Base-by-base conservation (phyloP, 2,113 vertebrate genomes). In the Charina bottae region DNA sequence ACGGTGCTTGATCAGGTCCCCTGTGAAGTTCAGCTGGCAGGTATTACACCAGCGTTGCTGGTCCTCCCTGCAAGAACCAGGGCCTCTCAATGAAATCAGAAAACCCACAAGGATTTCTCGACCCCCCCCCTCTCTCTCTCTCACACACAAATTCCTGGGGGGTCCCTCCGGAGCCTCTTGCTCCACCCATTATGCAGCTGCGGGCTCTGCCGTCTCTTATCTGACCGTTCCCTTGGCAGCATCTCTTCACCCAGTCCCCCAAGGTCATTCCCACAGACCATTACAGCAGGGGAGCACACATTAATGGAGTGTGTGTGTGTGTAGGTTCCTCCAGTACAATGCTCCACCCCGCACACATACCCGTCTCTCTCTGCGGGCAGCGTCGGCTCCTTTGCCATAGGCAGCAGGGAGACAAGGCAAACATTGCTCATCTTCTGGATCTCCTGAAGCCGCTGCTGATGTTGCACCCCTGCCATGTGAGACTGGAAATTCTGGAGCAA, bases 361-460 rank as follows among this genome's bases (percentile, higher is more conserved):
- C 98, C 97, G 1, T 98, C 98, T 95, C 97, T 98, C 95, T 94
- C 95, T 37, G 96, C 95, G 92, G 97, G 94, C 90, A 94, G 96
- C 1, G 97, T 97, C 93, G 98, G 97, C 95, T 99, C 98, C 95
- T 98, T 99, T 90, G 98, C 98, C 94, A 98, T 96, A 1, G 98
- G 99, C 96, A 99, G 97, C 83, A 99, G 95, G 0, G 98, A 99
- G 94, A 99, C 98, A 91, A 99, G 98, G 94, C 98, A 99, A 90
- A 98, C 97, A 1, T 98, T 99, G 95, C 98, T 99, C 96, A 98
- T 98, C 95, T 98, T 98, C 94, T 99, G 99, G 93, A 99, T 98
- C 94, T 99, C 99, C 96, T 98, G 98, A 92, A 99, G 98, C 91
- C 98, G 98, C 96, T 99, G 98, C 97, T 99, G 99, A 96, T 99